Base-by-base conservation (phyloP, 1,140 invertebrate species). In the Aphis craccivora region DNA sequence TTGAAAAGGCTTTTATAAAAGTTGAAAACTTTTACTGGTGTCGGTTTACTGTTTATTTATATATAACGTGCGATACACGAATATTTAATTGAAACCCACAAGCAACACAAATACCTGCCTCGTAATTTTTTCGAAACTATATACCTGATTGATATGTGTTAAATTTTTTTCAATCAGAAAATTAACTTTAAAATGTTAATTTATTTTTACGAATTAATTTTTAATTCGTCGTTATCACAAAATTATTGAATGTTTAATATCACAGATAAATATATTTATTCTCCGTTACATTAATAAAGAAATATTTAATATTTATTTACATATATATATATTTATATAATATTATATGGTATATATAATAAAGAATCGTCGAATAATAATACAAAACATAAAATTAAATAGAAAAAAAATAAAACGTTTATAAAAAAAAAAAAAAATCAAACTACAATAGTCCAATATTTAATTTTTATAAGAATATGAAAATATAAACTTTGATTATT, bases 21-120 rank as follows among this genome's bases (percentile, higher is more conserved):
- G 37, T 45, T 90, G 6, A 67, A 90, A 90, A 90, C 89, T 90
- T 90, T 40, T 90, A 3, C 25, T 7, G 14, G 35, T 43, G 30
- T 90, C 23, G 23, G 89, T n/a, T 90, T n/a, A 60, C 89, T n/a
- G 89, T 90, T 90, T 43, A 90, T 90, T 90, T 90, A 60, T 76
- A 60, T 76, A 76, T 67, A 88, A 55, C 88, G 37, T 43, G 25
- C 20, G 11, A 5, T n/a, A 25, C 37, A 67, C 89, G 40, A 90
- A 90, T 90, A 90, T 90, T 90, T 90, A 67, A 90, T 90, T 55
- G 89, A 60, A 60, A 40, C 14, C 88, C 51, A 35, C 25, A 90
- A 40, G 53, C 22, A 89, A 55, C 88, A 53, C 20, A 60, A 45
- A 67, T 90, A 43, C 18, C 60, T 76, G 14, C 30, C 30, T 43